Evolutionary conservation across 2,888 invertebrate species (phyloP).

Genomic region (Phorcus lineatus): DNA sequence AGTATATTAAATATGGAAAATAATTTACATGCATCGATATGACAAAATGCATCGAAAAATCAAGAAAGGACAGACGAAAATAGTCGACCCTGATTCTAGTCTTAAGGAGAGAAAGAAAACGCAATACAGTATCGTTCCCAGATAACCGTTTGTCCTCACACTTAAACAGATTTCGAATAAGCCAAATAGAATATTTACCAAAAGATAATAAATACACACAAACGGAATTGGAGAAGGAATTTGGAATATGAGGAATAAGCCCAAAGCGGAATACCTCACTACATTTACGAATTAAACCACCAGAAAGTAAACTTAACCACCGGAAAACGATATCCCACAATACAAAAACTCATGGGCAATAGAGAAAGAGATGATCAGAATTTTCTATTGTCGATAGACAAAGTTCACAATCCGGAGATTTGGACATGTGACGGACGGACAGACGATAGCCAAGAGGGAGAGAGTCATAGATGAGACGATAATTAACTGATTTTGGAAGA

Average conservation of each 20-base stretch:
- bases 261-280: neutral
- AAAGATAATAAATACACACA: neutral
- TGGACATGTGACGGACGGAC: neutral
- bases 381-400: neutral
- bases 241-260: neutral
- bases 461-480: neutral
- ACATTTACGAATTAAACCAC: neutral
- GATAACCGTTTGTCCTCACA: neutral
- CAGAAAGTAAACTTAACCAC: neutral
- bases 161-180: neutral
- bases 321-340: neutral
- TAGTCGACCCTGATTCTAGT: neutral
- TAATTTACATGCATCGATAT: too few species aligned
- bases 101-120: neutral
- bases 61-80: neutral
- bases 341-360: neutral
- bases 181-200: neutral
- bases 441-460: neutral
- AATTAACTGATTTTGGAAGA: neutral
- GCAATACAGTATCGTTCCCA: constrained; percentile 1
- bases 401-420: neutral
- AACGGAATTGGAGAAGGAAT: neutral
- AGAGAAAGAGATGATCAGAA: neutral
- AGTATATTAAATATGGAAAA: too few species aligned
- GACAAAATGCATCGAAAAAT: neutral